A percentile compares a stretch with the other conserved stretches of the same genome.
Evolutionary conservation across 2,888 invertebrate genomes (phyloP).

Genomic region (Dryobotodes eremita): DNA sequence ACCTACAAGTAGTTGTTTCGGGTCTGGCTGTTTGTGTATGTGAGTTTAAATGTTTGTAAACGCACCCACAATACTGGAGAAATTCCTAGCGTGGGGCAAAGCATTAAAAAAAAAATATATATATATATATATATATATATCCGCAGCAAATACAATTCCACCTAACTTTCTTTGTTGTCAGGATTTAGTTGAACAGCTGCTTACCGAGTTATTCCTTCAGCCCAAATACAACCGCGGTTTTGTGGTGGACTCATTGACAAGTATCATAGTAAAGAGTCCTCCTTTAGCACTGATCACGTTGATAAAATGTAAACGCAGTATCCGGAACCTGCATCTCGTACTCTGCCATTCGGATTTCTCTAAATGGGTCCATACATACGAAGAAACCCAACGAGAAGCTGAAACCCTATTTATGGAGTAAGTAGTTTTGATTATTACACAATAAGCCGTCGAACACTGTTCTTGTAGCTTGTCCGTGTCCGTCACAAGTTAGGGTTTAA

Average conservation of each 20-base stretch:
- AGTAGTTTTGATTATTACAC: conserved; percentile 19
- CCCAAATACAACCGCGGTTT: conserved; percentile 82
- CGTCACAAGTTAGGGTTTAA: background rate
- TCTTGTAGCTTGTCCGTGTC: background rate
- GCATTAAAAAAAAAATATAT: too few relatives aligned
- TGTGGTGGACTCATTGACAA: conserved; percentile 83
- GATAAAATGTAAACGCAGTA: conserved; percentile 81
- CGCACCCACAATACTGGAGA: too few relatives aligned
- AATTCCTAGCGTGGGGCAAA: too few relatives aligned
- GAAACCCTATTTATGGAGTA: conserved; percentile 66
- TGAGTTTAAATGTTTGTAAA: too few relatives aligned
- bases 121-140: too few relatives aligned
- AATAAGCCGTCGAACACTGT: background rate
- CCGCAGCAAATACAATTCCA: background rate
- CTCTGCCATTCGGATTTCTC: conserved; percentile 84
- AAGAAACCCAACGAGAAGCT: conserved; percentile 79
- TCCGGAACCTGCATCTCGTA: conserved; percentile 82
- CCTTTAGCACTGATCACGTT: conserved; percentile 78
- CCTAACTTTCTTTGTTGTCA: conserved; percentile 61
- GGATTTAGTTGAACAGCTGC: conserved; percentile 83
- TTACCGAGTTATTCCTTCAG: conserved; percentile 78
- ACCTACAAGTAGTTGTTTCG: too few relatives aligned
- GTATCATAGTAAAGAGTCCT: conserved; percentile 80
- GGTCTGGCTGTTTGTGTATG: too few relatives aligned
- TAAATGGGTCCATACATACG: conserved; percentile 83